Percentiles rank a stretch among this genome's conserved stretches.
phyloP scores from a whole-genome alignment of 2,113 vertebrate species.

The Plecturocebus donacophilus region DNA sequence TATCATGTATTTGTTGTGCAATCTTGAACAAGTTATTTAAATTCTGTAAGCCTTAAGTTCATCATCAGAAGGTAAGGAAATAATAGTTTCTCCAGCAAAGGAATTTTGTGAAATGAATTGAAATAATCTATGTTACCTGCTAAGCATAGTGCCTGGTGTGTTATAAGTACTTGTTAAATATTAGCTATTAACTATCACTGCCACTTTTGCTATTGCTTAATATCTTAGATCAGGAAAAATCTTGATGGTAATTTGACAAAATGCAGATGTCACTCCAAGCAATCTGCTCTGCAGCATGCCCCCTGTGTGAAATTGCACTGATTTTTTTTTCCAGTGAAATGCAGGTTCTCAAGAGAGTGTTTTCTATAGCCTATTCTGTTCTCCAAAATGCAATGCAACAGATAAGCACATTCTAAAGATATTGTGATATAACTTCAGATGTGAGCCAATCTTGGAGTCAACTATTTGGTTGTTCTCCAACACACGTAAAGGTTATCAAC shows the following conservation, averaged over 20 bases:
- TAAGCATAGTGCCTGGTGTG: background rate
- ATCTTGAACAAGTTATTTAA: background rate
- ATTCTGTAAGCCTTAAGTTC: background rate
- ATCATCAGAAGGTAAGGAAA: background rate
- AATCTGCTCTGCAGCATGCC: background rate
- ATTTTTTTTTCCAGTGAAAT: constrained; percentile 17
- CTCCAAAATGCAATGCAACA: background rate
- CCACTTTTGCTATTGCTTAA: background rate
- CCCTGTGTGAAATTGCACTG: background rate
- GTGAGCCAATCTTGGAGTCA: background rate
- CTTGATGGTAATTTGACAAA: background rate
- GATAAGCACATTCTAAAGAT: constrained; percentile 17
- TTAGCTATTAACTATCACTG: background rate
- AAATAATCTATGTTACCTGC: background rate
- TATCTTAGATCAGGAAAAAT: background rate
- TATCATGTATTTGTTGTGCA: background rate
- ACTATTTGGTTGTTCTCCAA: background rate
- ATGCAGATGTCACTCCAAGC: background rate
- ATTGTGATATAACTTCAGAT: constrained; percentile 2
- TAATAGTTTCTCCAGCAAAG: background rate
- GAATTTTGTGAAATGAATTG: background rate
- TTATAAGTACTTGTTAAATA: background rate
- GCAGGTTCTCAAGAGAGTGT: background rate
- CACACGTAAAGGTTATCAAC: background rate
- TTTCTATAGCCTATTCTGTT: background rate